A percentile compares a stretch with the other conserved stretches of the same genome.
Conservation (phyloP, 2,888 invertebrate species). For the Lypha dubia region DNA sequence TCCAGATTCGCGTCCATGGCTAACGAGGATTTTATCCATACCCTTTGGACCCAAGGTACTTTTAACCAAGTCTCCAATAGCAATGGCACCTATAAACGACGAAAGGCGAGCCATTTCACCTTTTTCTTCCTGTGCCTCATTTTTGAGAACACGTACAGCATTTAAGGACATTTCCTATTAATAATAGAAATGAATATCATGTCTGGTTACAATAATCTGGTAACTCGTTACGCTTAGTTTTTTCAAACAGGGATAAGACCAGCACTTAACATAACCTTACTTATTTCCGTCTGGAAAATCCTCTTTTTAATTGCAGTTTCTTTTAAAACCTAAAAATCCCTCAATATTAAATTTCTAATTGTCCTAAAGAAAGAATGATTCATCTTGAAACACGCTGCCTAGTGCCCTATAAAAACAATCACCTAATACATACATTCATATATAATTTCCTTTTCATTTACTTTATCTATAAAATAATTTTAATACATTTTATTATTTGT, state of each 20-base stretch:
- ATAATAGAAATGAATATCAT: not conserved
- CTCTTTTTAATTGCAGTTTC: not conserved
- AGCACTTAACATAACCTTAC: constrained; percentile 50
- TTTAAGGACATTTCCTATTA: constrained; percentile 91
- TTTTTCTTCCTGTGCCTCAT: constrained; percentile 99
- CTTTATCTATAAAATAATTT: not conserved
- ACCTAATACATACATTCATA: not conserved
- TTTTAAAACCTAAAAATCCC: constrained; percentile 12
- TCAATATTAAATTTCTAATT: constrained; percentile 3
- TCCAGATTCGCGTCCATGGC: constrained; percentile 91
- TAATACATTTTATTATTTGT: not conserved
- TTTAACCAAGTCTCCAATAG: constrained; percentile 98
- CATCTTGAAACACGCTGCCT: constrained; percentile 60
- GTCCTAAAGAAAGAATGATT: constrained; percentile 44
- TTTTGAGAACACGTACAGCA: constrained; percentile 96
- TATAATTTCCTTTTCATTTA: not conserved
- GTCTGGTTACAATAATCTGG: constrained; percentile 23
- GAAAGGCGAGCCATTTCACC: constrained; percentile 98
- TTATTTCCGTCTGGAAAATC: not conserved
- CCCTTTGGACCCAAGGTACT: constrained; percentile 99
- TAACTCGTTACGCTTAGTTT: not conserved
- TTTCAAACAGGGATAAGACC: not conserved
- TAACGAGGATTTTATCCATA: constrained; percentile 96
- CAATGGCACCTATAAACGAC: constrained; percentile 98
- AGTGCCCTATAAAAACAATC: not conserved